Percentiles rank a stretch among this genome's conserved stretches.
These are phyloP conservation scores for Anguilla anguilla DNA, from an alignment of 2,797 vertebrate species.

Conservation along the genomic window DNA sequence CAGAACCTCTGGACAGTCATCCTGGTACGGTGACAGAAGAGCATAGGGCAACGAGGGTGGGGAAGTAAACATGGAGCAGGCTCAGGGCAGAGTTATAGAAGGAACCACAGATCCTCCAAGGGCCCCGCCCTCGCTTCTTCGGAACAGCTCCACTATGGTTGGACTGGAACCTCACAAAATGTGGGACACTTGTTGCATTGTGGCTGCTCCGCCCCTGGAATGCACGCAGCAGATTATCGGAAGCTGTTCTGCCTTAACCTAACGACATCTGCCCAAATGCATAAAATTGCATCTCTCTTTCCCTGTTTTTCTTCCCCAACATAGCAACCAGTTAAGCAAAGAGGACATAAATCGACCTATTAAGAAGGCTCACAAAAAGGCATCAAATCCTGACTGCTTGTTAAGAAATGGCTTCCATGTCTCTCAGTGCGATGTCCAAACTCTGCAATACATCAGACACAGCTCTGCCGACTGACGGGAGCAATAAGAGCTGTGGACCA, in stretches of 20 bases:
- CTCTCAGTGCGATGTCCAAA: slow-evolving; percentile 6
- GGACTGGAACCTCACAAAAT: background rate
- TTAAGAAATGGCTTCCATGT: background rate
- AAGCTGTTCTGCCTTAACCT: background rate
- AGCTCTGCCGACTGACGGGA: background rate
- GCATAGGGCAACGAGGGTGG: background rate
- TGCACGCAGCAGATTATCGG: background rate
- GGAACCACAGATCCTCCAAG: background rate
- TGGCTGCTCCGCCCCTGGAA: background rate
- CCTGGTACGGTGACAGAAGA: background rate
- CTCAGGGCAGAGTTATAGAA: background rate
- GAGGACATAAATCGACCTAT: background rate
- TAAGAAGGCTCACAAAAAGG: background rate
- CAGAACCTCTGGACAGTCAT: background rate
- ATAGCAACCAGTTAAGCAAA: background rate
- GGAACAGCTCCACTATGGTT: background rate
- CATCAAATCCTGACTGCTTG: background rate
- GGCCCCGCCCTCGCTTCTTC: background rate
- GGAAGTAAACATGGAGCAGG: background rate
- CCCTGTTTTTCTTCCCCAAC: background rate
- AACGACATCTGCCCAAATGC: background rate
- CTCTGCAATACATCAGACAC: background rate
- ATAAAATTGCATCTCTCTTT: background rate
- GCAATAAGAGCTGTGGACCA: background rate
- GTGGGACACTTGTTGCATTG: background rate